A percentile compares a stretch with the other conserved stretches of the same genome.
phyloP scores from a whole-genome alignment of 2,888 invertebrate genomes.

The Pseudeuparius sepicola region DNA sequence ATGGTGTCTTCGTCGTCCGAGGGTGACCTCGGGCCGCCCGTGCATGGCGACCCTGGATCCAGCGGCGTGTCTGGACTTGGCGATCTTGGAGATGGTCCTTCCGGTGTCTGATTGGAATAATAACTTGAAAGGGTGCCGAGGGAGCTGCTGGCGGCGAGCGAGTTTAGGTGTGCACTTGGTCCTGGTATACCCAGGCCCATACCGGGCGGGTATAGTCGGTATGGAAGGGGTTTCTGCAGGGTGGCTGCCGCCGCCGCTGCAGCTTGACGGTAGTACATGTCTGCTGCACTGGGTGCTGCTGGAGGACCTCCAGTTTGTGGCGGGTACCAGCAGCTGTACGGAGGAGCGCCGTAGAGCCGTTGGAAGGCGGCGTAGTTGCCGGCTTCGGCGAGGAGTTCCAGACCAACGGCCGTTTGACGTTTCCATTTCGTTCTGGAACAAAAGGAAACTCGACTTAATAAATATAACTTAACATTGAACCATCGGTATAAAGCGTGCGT shows the following conservation, averaged over 20 bases:
- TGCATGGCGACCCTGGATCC: conserved; percentile 52
- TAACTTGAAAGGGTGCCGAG: conserved; percentile 46
- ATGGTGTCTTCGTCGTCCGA: conserved; percentile 55
- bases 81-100: conserved; percentile 43
- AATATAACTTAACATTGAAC: no score
- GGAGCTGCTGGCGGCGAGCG: conserved; percentile 59
- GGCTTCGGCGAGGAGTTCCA: conserved; percentile 93
- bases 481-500: no score
- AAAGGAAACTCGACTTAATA: no score
- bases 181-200: conserved; percentile 55
- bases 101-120: conserved; percentile 45
- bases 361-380: conserved; percentile 99
- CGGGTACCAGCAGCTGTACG: conserved; percentile 56
- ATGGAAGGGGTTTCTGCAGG: conserved; percentile 81
- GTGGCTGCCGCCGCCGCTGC: conserved; percentile 62
- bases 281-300: conserved; percentile 56
- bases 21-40: conserved; percentile 35
- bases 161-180: conserved; percentile 52
- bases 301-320: conserved; percentile 48
- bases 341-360: conserved; percentile 73
- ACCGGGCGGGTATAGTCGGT: conserved; percentile 52
- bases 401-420: conserved; percentile 93
- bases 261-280: conserved; percentile 75
- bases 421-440: conserved; percentile 95
- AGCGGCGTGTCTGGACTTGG: conserved; percentile 45